phyloP scores from a whole-genome alignment of 2,888 invertebrate species.

The Lithophane leautieri region DNA sequence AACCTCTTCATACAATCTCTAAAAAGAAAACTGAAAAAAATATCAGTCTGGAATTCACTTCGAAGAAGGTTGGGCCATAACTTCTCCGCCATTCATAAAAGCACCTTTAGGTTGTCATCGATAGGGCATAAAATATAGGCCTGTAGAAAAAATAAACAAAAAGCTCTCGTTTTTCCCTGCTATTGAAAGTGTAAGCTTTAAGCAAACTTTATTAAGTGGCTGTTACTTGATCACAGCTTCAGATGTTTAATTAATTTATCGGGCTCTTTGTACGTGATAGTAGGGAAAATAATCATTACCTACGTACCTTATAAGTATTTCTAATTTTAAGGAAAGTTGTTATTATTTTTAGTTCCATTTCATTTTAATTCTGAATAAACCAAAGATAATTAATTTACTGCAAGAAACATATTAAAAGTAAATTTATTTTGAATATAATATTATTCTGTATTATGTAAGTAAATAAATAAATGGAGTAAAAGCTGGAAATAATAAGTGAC shows the following conservation, averaged over 20 bases:
- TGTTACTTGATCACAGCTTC: slow-evolving; percentile 22
- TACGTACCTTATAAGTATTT: not conserved
- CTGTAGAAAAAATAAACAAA: slow-evolving; percentile 69
- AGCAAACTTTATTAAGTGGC: slow-evolving; percentile 37
- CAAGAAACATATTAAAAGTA: not conserved
- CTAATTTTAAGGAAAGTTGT: not conserved
- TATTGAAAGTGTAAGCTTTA: slow-evolving; percentile 66
- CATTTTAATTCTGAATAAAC: not conserved
- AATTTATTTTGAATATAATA: not conserved
- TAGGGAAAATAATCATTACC: not conserved
- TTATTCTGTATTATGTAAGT: no score
- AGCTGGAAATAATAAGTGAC: not conserved
- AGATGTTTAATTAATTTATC: slow-evolving; percentile 38
- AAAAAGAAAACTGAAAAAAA: slow-evolving; percentile 24
- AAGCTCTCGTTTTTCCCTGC: slow-evolving; percentile 63
- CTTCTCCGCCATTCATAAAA: slow-evolving; percentile 66
- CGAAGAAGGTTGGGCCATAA: slow-evolving; percentile 38
- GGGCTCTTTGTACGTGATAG: not conserved
- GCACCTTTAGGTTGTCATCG: slow-evolving; percentile 70
- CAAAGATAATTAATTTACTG: not conserved
- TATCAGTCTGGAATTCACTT: not conserved
- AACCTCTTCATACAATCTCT: not conserved
- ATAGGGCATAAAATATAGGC: slow-evolving; percentile 72
- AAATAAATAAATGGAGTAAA: not conserved
- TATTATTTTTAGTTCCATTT: not conserved